Evolutionary conservation across 1,140 invertebrate genomes (phyloP).

Genomic region (Phortica variegata): DNA sequence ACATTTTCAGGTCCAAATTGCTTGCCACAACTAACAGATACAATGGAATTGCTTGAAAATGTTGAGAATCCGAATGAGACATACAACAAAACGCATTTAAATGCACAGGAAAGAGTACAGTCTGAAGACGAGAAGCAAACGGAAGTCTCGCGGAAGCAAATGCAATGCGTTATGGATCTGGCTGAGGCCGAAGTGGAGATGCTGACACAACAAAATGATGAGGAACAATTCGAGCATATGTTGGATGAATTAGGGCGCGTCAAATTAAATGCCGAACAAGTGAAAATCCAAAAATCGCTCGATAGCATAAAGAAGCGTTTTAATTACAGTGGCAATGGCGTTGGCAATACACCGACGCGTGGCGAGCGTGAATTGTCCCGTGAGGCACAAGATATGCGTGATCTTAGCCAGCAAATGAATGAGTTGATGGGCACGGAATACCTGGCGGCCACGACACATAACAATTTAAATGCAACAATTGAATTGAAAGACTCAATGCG

Average conservation of each 20-base stretch:
- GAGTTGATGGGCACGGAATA: constrained; percentile 9
- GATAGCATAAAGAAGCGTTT: constrained; percentile 50
- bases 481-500: constrained; percentile 13
- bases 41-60: constrained; percentile 39
- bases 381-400: constrained; percentile 7
- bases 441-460: constrained; percentile 9
- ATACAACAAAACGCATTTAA: constrained; percentile 27
- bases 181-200: constrained; percentile 48
- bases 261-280: constrained; percentile 36
- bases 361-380: constrained; percentile 7
- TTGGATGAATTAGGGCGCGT: constrained; percentile 40
- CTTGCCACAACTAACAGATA: constrained; percentile 13
- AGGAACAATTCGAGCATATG: constrained; percentile 53
- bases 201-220: constrained; percentile 41
- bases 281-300: constrained; percentile 51
- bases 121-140: too few relatives aligned
- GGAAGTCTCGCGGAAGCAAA: constrained; percentile 25
- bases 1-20: constrained; percentile 8
- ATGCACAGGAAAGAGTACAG: not conserved
- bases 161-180: constrained; percentile 44
- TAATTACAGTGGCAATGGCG: constrained; percentile 25
- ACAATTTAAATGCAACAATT: constrained; percentile 16
- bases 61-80: constrained; percentile 43
- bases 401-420: constrained; percentile 4
- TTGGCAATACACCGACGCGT: not conserved